Evolutionary conservation across 2,888 invertebrate species (phyloP).

Genomic region (Oegoconia quadripuncta): DNA sequence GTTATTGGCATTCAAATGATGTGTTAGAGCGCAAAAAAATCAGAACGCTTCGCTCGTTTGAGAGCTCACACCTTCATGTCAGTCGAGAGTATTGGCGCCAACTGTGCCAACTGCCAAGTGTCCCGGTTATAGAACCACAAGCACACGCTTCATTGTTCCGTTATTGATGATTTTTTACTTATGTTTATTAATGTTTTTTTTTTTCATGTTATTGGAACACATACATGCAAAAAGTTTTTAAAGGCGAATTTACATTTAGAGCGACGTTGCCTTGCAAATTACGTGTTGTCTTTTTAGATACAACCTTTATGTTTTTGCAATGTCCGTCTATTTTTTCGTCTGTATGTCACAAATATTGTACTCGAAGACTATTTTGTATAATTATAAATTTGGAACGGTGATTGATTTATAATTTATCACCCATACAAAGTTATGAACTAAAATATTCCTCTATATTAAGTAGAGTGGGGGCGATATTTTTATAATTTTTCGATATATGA

Average conservation of each 20-base stretch:
- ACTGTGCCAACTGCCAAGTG: conserved; percentile 46
- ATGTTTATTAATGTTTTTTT: conserved; percentile 34
- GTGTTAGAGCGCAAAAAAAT: conserved; percentile 52
- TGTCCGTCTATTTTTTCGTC: too few species aligned
- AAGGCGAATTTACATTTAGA: conserved; percentile 10
- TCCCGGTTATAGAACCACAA: conserved; percentile 38
- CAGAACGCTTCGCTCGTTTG: conserved; percentile 48
- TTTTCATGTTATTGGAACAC: conserved; percentile 13
- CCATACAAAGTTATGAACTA: too few species aligned
- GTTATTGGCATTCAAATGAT: conserved; percentile 66
- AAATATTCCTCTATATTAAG: too few species aligned
- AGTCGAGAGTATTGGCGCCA: conserved; percentile 32
- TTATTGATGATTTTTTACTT: conserved; percentile 48
- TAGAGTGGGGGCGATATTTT: too few species aligned
- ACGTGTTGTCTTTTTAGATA: too few species aligned
- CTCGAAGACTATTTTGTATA: too few species aligned
- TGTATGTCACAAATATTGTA: too few species aligned
- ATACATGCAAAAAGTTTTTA: conserved; percentile 15
- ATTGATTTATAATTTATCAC: too few species aligned
- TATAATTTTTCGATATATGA: too few species aligned
- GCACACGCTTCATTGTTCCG: conserved; percentile 45
- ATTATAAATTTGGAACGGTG: too few species aligned
- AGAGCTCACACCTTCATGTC: conserved; percentile 46
- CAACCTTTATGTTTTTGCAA: too few species aligned
- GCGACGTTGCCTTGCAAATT: too few species aligned